A percentile compares a stretch with the other conserved stretches of the same genome.
These are phyloP conservation scores for Nothocercus julius DNA, from an alignment of 2,113 vertebrate genomes.

Conservation along the genomic window DNA sequence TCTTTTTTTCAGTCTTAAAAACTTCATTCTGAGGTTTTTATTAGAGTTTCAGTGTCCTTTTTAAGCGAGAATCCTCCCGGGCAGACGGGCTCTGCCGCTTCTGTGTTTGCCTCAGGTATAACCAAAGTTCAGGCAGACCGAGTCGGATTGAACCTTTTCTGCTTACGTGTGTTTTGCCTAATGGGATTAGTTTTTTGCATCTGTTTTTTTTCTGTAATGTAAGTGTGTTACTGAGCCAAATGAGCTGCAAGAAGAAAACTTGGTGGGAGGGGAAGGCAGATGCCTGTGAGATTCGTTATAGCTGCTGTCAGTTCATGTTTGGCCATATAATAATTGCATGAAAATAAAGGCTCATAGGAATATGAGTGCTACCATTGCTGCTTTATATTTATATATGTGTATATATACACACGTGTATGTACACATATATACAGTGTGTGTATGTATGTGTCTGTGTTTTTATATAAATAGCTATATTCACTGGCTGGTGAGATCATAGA, in stretches of 20 bases:
- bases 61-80: neutral
- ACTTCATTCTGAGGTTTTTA: neutral
- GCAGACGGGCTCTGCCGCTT: neutral
- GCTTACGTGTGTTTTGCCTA: neutral
- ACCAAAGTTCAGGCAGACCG: neutral
- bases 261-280: rapidly evolving
- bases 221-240: neutral
- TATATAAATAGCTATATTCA: no score
- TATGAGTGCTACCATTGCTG: neutral
- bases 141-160: neutral
- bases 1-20: neutral
- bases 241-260: neutral
- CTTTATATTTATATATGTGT: no score
- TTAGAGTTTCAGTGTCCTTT: neutral
- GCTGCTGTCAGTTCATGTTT: neutral
- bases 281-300: neutral
- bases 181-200: neutral
- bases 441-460: no score
- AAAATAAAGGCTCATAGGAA: neutral
- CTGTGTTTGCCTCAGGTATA: neutral
- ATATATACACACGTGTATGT: no score
- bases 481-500: neutral
- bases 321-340: neutral
- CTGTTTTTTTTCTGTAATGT: neutral
- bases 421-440: no score